Conservation (phyloP, 2,113 vertebrate species). For the Alligator mississippiensis region DNA sequence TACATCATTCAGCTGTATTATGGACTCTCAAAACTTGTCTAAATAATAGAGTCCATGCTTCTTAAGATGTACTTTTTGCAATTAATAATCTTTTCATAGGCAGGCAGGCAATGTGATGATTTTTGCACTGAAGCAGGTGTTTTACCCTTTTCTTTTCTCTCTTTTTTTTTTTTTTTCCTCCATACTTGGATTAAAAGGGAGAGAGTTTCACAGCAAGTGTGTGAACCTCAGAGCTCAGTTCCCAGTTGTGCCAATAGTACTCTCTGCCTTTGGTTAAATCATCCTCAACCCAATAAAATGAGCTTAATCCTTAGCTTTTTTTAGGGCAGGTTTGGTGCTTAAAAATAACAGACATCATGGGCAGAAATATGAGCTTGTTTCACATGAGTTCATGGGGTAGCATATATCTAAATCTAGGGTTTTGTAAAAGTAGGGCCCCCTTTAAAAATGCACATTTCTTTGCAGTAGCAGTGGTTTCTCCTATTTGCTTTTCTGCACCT, state of each 20-base stretch:
- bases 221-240: rapidly evolving
- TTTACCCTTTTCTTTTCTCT: neutral
- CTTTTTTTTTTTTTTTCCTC: neutral
- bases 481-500: neutral
- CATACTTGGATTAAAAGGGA: neutral
- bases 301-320: neutral
- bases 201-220: neutral
- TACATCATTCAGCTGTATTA: neutral
- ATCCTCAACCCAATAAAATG: neutral
- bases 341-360: neutral
- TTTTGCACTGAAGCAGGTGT: neutral
- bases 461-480: neutral
- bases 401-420: neutral
- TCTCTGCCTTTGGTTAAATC: neutral
- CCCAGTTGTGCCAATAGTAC: neutral
- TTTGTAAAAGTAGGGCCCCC: neutral
- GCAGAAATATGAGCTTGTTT: neutral
- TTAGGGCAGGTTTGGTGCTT: neutral
- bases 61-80: neutral
- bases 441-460: neutral
- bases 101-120: neutral
- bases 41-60: neutral
- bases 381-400: rapidly evolving
- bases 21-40: neutral
- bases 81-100: neutral